These are phyloP conservation scores for Metacarcinus magister DNA, from an alignment of 2,888 invertebrate species.

Conservation along the genomic window DNA sequence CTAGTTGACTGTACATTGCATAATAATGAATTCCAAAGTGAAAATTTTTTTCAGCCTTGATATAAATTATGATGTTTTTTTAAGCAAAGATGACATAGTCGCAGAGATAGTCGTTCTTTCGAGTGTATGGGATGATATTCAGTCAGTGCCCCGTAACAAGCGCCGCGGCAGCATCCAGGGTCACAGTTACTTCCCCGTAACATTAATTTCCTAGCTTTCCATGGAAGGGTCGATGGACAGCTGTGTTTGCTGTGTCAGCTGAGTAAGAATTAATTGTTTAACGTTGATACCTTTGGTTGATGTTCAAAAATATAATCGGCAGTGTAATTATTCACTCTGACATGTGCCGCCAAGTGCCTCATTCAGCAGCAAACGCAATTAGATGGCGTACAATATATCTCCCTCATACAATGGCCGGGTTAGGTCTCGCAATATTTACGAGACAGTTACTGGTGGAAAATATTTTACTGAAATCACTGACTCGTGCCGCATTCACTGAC, in stretches of 20 bases:
- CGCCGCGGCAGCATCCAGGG: not conserved
- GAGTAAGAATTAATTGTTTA: not conserved
- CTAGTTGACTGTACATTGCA: not conserved
- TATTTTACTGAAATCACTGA: not conserved
- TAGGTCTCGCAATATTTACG: not conserved
- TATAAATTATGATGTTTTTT: not conserved
- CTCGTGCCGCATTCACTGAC: not conserved
- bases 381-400: constrained; percentile 22
- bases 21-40: not conserved
- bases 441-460: constrained; percentile 18
- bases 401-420: not conserved
- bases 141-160: not conserved
- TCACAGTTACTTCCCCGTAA: not conserved
- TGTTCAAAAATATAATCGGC: not conserved
- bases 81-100: not conserved
- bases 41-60: not conserved
- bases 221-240: not conserved
- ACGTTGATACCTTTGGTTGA: not conserved
- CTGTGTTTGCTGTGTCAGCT: not conserved
- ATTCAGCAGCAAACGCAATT: not conserved
- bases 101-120: not conserved
- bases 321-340: not conserved
- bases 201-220: not conserved
- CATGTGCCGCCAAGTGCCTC: constrained; percentile 4
- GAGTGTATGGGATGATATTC: not conserved